Evolutionary conservation across 2,113 vertebrate species (phyloP).

Genomic region (Bostrychus sinensis): DNA sequence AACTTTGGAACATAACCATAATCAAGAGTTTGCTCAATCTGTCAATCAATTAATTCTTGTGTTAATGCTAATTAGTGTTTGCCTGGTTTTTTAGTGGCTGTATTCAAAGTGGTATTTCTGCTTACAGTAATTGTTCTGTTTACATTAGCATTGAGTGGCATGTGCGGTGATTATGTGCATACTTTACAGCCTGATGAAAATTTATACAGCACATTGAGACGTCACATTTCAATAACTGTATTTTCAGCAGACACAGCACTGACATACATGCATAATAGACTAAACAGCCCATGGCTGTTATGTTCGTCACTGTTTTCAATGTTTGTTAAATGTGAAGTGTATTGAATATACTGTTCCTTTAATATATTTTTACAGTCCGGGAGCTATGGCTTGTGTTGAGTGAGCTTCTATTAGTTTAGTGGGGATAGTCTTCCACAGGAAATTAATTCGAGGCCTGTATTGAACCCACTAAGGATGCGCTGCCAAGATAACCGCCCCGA

Average conservation of each 20-base stretch:
- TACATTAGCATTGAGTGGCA: conserved; percentile 6
- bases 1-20: background rate
- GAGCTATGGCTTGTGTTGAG: conserved; percentile 3
- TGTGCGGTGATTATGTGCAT: background rate
- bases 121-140: conserved; percentile 7
- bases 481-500: background rate
- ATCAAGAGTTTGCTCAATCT: background rate
- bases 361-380: conserved; percentile 4
- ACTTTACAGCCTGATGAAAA: background rate
- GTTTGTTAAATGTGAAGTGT: background rate
- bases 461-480: conserved; percentile 30
- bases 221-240: background rate
- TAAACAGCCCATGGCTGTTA: background rate
- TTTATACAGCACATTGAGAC: background rate
- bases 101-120: background rate
- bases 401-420: conserved; percentile 12
- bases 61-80: conserved; percentile 1
- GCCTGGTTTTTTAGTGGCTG: background rate
- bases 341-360: background rate
- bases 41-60: background rate
- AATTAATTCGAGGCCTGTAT: conserved; percentile 33
- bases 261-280: background rate
- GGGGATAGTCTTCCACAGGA: conserved; percentile 26
- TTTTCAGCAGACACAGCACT: background rate
- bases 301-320: background rate